Evolutionary conservation across 2,113 vertebrate genomes (phyloP).

Genomic region (Podarcis muralis): DNA sequence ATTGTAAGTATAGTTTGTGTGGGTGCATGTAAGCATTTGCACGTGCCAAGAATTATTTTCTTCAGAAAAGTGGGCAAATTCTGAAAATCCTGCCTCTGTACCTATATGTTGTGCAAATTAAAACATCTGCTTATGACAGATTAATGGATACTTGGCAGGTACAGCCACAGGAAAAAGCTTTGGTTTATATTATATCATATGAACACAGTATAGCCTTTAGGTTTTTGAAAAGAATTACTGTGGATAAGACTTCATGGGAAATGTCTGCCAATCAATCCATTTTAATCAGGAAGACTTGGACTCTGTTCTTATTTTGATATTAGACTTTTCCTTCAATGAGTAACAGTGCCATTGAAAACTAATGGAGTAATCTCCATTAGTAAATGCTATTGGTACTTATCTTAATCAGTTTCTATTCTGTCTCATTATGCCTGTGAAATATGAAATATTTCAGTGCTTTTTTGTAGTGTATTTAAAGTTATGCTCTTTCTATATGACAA

Average conservation of each 20-base stretch:
- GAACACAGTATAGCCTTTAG: background rate
- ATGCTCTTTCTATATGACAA: background rate
- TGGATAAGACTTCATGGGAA: background rate
- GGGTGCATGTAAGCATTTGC: background rate
- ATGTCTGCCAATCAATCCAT: background rate
- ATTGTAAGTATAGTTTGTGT: conserved; percentile 83
- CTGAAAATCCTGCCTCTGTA: background rate
- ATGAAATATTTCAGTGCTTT: background rate
- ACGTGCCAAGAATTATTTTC: conserved; percentile 6
- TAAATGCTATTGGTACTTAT: background rate
- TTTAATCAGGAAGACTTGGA: background rate
- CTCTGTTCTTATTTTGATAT: background rate
- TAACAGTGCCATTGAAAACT: background rate
- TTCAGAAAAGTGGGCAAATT: background rate
- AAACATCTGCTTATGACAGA: background rate
- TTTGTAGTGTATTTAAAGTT: background rate
- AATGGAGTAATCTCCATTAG: background rate
- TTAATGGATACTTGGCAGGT: background rate
- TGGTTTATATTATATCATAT: background rate
- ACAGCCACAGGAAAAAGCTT: background rate
- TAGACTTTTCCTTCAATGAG: background rate
- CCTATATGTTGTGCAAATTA: background rate
- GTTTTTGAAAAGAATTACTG: background rate
- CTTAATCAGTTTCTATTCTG: background rate
- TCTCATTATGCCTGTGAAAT: background rate